A percentile compares a stretch with the other conserved stretches of the same genome.
These are phyloP conservation scores for Apostichopus parvimensis DNA, from an alignment of 35 echinoderm and acorn worm genomes.

Conservation along the genomic window DNA sequence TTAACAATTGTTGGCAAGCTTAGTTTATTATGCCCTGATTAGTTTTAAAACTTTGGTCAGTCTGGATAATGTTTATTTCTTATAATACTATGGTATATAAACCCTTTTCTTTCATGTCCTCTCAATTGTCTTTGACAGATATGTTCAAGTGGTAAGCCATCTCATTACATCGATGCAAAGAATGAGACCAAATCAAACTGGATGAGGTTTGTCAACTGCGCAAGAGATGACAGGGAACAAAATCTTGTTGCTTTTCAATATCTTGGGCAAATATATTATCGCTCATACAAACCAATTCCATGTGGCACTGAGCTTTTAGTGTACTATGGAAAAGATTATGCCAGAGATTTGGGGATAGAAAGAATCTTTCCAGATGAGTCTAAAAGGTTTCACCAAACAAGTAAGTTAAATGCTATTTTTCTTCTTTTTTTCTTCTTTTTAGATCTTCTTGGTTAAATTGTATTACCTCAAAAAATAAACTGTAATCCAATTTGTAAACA, in stretches of 20 bases:
- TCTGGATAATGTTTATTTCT: too few relatives aligned
- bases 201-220: slow-evolving; percentile 99
- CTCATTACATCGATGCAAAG: slow-evolving; percentile 82
- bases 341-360: slow-evolving; percentile 82
- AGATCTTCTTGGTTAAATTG: not conserved
- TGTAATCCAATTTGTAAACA: not conserved
- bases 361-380: slow-evolving; percentile 15
- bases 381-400: not conserved
- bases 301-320: slow-evolving; percentile 81
- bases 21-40: too few relatives aligned
- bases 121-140: slow-evolving; percentile 39
- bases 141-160: slow-evolving; percentile 56
- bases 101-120: too few relatives aligned
- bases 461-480: not conserved
- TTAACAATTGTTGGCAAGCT: too few relatives aligned
- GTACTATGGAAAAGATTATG: slow-evolving; percentile 94
- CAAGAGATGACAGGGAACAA: slow-evolving; percentile 89
- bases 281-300: slow-evolving; percentile 84
- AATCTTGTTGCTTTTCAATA: slow-evolving; percentile 98
- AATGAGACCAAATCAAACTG: slow-evolving; percentile 85
- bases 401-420: not conserved
- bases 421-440: too few relatives aligned
- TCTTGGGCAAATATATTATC: slow-evolving; percentile 86
- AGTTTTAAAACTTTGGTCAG: too few relatives aligned
- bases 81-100: too few relatives aligned